phyloP scores from a whole-genome alignment of 2,113 vertebrate species.

The Orcinus orca region DNA sequence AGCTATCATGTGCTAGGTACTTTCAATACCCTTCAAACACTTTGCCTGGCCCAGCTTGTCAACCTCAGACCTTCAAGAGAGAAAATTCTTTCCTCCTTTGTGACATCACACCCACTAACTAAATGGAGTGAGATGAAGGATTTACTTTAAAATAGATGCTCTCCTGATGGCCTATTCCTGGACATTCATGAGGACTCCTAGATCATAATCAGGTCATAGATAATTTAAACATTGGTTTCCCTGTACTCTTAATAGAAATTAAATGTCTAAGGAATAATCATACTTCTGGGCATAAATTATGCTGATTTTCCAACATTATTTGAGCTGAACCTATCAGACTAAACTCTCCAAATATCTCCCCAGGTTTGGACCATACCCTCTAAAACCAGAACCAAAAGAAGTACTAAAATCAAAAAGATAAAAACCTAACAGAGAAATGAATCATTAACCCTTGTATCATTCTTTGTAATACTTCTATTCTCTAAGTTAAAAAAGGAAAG shows the following conservation, averaged over 20 bases:
- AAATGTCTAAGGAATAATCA: not conserved
- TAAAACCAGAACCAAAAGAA: not conserved
- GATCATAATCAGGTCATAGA: conserved; percentile 44
- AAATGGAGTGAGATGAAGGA: not conserved
- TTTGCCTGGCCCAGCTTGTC: not conserved
- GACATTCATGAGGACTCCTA: conserved; percentile 37
- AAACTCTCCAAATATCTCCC: not conserved
- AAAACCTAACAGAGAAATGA: not conserved
- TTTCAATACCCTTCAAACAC: not conserved
- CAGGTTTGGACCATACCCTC: not conserved
- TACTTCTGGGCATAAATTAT: not conserved
- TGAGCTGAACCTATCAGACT: not conserved
- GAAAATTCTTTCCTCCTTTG: conserved; percentile 57
- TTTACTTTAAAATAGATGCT: not conserved
- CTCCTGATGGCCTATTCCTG: conserved; percentile 15
- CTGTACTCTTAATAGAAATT: not conserved
- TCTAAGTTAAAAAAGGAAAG: not conserved
- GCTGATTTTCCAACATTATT: not conserved
- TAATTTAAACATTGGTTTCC: conserved; percentile 12
- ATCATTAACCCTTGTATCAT: not conserved
- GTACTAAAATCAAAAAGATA: not conserved
- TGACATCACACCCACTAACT: conserved; percentile 59
- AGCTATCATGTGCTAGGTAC: not conserved
- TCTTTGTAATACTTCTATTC: not conserved
- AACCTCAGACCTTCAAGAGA: not conserved